These are phyloP conservation scores for Ceyx melanurus DNA, from an alignment of 2,113 vertebrate genomes.

Conservation along the genomic window DNA sequence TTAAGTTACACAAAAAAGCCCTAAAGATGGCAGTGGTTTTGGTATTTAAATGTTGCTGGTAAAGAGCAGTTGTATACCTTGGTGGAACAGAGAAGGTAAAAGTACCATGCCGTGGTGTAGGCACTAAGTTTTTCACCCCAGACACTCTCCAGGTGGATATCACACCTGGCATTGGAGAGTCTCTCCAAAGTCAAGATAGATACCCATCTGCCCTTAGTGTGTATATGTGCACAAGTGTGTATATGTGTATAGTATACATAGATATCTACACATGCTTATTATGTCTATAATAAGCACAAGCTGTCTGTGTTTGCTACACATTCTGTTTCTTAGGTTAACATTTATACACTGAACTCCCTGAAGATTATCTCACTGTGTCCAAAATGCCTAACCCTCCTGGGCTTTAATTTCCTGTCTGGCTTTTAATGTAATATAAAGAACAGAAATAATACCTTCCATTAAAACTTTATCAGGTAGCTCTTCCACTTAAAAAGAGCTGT, in stretches of 20 bases:
- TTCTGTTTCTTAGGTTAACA: neutral
- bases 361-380: constrained; percentile 9
- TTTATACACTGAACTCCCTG: constrained; percentile 11
- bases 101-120: accelerated
- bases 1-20: neutral
- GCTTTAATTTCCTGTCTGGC: constrained; percentile 32
- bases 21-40: neutral
- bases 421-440: constrained; percentile 64
- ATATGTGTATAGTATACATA: neutral
- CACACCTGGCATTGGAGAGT: neutral
- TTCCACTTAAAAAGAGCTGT: constrained; percentile 8
- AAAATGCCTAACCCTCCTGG: neutral
- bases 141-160: too few species aligned
- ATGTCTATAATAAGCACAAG: neutral
- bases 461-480: constrained; percentile 53
- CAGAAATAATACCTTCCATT: constrained; percentile 50
- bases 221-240: neutral
- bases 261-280: neutral
- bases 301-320: neutral
- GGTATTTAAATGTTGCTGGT: neutral
- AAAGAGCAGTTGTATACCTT: neutral
- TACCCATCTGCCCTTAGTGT: neutral
- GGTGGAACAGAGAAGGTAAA: neutral
- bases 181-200: neutral
- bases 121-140: neutral